Evolutionary conservation across 2,113 vertebrate species (phyloP), one percentile per base, ranked within the genome.

Genomic region (Todiramphus saurophagus): DNA sequence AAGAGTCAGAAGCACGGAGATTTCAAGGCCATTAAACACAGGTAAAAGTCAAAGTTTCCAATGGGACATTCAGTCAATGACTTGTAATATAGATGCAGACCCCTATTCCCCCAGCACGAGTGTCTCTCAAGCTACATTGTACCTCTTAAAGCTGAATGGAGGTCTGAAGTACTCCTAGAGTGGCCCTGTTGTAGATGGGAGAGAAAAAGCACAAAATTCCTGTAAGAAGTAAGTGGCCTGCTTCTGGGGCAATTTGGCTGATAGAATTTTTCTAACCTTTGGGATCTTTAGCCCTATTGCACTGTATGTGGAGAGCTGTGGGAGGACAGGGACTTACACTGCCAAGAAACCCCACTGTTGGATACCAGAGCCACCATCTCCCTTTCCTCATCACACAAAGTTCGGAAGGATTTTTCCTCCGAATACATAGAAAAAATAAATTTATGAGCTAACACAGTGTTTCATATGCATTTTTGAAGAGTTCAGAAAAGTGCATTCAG

Each of bases 271-370:
- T 35, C 39, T 50, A 31, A 24, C 11, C 39, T 55, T 90, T 56
- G 31, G 11, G 3, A 46, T 58, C 30, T 77, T 72, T 16, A 58
- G 25, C 5, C 3, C 18, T 58, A 28, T 13, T 24, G 11, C 23
- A 16, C 12, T 7, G 2, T 14, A 7, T 1, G 0, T 18, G 15
- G 11, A 18, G 25, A 46, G 17, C 6, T 68, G 16, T 10, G 13
- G 41, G 53, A 88, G 16, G 35, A 33, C 23, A 33, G 31, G 31
- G 64, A 88, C 18, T 12, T 18, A 19, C 0, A 0, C 21, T 46
- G 44, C 7, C 15, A 35, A 41, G 33, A 25, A 62, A 59, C 18
- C 27, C 15, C 11, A 13, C 9, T 7, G 0, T 2, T 39, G 19
- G 18, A 11, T 28, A 56, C 51, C 68, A 66, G 18, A 58, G 14